These are phyloP conservation scores for Antennarius striatus DNA, from an alignment of 2,113 vertebrate species.

Conservation along the genomic window DNA sequence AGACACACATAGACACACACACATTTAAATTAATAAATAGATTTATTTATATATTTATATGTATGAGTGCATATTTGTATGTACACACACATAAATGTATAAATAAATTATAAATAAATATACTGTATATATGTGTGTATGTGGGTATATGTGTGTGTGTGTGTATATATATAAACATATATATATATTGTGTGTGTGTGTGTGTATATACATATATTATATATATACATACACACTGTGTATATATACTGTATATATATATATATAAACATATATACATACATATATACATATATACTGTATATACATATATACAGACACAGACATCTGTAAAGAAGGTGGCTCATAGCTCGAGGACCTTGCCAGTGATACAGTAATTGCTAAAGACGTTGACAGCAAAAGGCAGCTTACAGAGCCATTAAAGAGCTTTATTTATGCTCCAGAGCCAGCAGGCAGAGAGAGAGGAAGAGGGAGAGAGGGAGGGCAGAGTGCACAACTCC, in stretches of 20 bases:
- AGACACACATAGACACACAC: no score
- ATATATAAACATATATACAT: not conserved
- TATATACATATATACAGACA: slow-evolving; percentile 5
- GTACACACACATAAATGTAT: no score
- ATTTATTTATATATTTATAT: no score
- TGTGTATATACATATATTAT: no score
- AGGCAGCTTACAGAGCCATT: slow-evolving; percentile 79
- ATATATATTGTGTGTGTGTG: no score
- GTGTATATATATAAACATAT: not conserved
- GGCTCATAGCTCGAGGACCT: slow-evolving; percentile 56
- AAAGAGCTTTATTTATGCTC: slow-evolving; percentile 81
- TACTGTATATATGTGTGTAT: no score
- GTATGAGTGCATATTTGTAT: no score
- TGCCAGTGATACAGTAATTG: slow-evolving; percentile 74
- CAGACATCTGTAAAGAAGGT: slow-evolving; percentile 73
- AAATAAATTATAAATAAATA: not conserved
- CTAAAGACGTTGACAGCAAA: slow-evolving; percentile 79
- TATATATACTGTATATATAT: not conserved
- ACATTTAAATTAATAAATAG: no score
- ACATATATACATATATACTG: no score
- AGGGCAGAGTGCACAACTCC: slow-evolving; percentile 68
- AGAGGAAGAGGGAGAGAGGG: slow-evolving; percentile 60
- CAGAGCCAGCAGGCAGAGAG: slow-evolving; percentile 58
- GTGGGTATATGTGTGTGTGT: no score
- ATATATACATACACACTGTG: not conserved